Base-by-base conservation (phyloP, 2,797 vertebrate genomes). In the Sardinella longiceps region DNA sequence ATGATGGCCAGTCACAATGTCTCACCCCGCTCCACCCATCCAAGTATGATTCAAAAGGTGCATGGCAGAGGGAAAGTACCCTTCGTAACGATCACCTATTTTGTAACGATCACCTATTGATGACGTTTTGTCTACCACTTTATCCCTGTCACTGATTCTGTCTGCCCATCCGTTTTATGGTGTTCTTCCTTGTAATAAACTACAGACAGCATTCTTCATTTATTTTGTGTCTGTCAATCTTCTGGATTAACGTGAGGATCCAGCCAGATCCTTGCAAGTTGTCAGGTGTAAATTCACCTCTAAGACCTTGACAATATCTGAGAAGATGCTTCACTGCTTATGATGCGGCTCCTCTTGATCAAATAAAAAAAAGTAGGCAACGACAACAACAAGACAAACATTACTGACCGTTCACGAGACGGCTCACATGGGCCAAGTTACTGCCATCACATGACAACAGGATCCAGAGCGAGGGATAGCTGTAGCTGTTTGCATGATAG, bases 381-480 rank as follows among this genome's bases (percentile, higher is more conserved):
- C n/a, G 6, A 66, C 15, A 74, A 74, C 33, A 37, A 70, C 33
- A 74, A 74, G 30, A 74, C 7, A 74, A 39, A 77, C 70, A 43
- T 18, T 77, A 43, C 33, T 10, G 37, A 43, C 33, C 15, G 33
- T 70, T 90, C 86, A 87, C 83, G 85, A 88, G 70, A 87, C 80
- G 85, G 45, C 85, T 88, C 80, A 87, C 82, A 89, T 84, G 46
- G 89, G 80, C 88, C 80, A 33, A 85, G 48, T 83, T 25, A 82
- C 51, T 51, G 83, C 85, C 30, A 63, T 89, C 90, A 92, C 89
- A 91, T 87, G 86, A 91, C 87, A 80, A 6, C 60, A 85, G 84
- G 81, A 87, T 77, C 85, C 87, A 88, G 87, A 84, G 88, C 89
- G 86, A 80, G 37, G 77, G 70, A 39, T 18, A 77, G 9, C 70